Conservation (phyloP, 1,140 invertebrate species). For the Alviniconcha marisindica region DNA sequence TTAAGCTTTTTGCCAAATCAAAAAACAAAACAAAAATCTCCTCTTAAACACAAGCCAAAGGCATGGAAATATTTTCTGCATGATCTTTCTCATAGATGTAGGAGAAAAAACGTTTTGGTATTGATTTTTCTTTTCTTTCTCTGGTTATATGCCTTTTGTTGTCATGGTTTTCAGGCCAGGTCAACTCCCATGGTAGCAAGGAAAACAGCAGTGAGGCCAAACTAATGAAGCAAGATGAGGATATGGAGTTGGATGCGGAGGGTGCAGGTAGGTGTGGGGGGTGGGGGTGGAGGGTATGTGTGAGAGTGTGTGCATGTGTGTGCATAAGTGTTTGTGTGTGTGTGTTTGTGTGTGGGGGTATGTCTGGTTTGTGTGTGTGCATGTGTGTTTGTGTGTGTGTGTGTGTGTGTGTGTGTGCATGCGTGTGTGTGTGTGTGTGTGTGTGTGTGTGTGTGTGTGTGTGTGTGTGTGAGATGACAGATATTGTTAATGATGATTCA, state of each 20-base stretch:
- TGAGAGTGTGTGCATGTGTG: slow-evolving; percentile 6
- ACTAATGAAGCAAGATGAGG: background rate
- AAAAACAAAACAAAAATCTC: background rate
- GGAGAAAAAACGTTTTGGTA: no score
- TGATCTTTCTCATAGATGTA: no score
- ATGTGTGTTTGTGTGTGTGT: background rate
- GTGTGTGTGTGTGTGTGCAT: slow-evolving; percentile 6
- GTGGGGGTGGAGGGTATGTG: no score
- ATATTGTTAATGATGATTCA: no score
- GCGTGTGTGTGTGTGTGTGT: slow-evolving; percentile 19
- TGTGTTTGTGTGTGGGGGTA: background rate
- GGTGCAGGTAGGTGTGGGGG: background rate
- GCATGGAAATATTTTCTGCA: background rate
- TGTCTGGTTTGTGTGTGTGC: background rate
- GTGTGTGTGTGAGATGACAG: background rate
- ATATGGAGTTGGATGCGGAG: slow-evolving; percentile 2
- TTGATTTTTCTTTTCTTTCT: no score
- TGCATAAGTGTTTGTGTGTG: background rate
- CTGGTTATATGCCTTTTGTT: background rate
- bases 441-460: slow-evolving; percentile 4
- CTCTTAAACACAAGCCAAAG: background rate
- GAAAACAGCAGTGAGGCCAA: background rate
- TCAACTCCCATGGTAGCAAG: background rate
- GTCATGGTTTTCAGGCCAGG: slow-evolving; percentile 6
- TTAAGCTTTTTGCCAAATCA: no score